Base-by-base conservation (phyloP, 1,140 invertebrate genomes). In the Bombus confusus region DNA sequence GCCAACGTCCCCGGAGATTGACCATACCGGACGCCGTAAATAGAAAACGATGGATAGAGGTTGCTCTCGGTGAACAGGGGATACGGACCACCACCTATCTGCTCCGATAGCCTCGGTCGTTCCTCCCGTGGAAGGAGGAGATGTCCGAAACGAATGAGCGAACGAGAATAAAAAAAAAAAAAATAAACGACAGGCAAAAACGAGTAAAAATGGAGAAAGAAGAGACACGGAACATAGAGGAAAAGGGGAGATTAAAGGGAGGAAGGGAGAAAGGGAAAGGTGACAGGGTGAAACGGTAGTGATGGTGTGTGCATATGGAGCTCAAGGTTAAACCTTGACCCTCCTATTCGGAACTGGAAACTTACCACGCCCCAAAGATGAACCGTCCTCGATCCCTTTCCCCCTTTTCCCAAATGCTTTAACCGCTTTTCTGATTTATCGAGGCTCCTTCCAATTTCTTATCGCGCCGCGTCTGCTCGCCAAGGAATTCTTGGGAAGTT, bases 291-390 rank as follows among this genome's bases (percentile, higher is more conserved):
- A 71, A 77, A 75, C 62, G 66, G 41, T 69, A 68, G 34, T 34
- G 71, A 64, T 68, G n/a, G 41, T 57, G 77, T 62, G 81, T 76
- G 62, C 81, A 88, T 86, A 89, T 86, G 84, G 84, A 57, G 74
- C 59, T 85, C 71, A 39, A 41, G 64, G 59, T 66, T 85, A 88
- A 91, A 91, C 90, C 90, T 91, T 91, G 90, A 91, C 90, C 90
- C 82, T 90, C 80, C 69, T 59, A 28, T 34, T 41, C 15, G 41
- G n/a, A 66, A 73, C 52, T 25, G 68, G 73, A 74, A 86, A 83
- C 80, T 59, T 71, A 77, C 89, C 89, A 88, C 89, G 77, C 88
- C 89, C 83, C 59, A 37, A 68, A 73, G 62, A 78, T 72, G 68
- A 88, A 86, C 72, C 66, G 0, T 47, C 86, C 78, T 73, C 78